Percentiles rank a stretch among this genome's conserved stretches.
These are phyloP conservation scores for Apocheima hispidaria DNA, from an alignment of 2,888 invertebrate genomes.

Conservation along the genomic window DNA sequence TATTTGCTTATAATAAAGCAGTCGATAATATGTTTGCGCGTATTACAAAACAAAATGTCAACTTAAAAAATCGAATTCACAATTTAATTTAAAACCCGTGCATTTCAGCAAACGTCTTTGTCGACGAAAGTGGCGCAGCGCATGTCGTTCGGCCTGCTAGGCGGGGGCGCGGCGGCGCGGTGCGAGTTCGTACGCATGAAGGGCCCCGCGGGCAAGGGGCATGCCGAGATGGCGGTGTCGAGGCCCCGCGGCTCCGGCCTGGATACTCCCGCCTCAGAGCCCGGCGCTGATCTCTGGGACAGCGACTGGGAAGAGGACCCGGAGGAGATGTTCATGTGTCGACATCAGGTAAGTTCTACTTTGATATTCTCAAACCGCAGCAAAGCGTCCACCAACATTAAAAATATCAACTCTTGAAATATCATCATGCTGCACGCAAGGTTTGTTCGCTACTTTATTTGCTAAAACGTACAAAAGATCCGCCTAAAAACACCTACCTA, in stretches of 20 bases:
- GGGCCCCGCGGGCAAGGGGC: constrained; percentile 96
- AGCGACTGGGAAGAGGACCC: constrained; percentile 95
- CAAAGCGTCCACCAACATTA: too few relatives aligned
- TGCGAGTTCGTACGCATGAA: constrained; percentile 99
- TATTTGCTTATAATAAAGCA: constrained; percentile 3
- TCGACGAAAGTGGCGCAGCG: constrained; percentile 97
- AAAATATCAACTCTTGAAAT: too few relatives aligned
- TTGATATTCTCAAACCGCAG: too few relatives aligned
- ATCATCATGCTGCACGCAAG: too few relatives aligned
- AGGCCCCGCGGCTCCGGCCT: constrained; percentile 96
- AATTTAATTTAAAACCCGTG: not conserved
- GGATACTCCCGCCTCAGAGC: constrained; percentile 98
- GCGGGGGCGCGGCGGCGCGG: constrained; percentile 91
- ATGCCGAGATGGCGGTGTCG: constrained; percentile 99
- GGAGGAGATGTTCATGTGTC: constrained; percentile 93
- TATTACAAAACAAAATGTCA: too few relatives aligned
- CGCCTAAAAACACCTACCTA: too few relatives aligned
- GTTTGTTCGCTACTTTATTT: too few relatives aligned
- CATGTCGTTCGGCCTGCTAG: constrained; percentile 97
- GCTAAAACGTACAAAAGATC: too few relatives aligned
- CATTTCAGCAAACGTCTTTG: constrained; percentile 93
- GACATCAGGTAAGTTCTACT: constrained; percentile 90
- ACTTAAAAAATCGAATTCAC: too few relatives aligned
- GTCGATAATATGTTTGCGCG: not conserved
- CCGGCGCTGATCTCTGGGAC: constrained; percentile 95